Percentiles rank a stretch among this genome's conserved stretches.
Evolutionary conservation across 2,113 vertebrate genomes (phyloP).

Genomic region (Macroglossus sobrinus): DNA sequence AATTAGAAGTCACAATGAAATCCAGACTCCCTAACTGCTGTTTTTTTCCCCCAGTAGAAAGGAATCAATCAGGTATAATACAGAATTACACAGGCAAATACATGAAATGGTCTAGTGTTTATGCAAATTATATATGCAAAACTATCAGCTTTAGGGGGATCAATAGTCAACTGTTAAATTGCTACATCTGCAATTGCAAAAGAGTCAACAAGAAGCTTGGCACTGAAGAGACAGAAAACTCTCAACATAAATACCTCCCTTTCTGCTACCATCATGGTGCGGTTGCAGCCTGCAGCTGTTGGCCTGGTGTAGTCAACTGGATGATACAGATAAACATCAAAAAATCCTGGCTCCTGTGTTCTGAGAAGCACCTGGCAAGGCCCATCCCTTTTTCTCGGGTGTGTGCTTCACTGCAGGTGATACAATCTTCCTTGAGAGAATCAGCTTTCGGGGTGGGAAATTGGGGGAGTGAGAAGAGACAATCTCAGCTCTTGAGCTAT

Average conservation of each 20-base stretch:
- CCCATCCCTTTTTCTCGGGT: neutral
- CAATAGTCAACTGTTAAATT: slow-evolving; percentile 25
- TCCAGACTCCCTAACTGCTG: neutral
- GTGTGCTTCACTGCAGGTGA: neutral
- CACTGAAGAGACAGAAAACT: neutral
- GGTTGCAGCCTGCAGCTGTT: neutral
- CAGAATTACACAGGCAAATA: neutral
- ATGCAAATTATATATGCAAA: slow-evolving; percentile 45
- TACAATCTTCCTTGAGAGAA: neutral
- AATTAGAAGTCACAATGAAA: neutral
- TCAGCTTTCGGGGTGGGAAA: neutral
- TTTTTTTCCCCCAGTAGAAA: neutral
- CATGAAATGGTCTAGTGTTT: neutral
- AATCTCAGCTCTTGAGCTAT: slow-evolving; percentile 33
- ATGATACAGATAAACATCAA: neutral
- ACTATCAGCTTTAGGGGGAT: neutral
- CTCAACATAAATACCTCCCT: neutral
- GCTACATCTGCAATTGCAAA: neutral
- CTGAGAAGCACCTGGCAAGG: neutral
- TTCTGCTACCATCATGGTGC: neutral
- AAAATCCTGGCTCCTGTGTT: accelerated
- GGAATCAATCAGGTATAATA: neutral
- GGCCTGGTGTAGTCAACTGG: neutral
- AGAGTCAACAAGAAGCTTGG: neutral
- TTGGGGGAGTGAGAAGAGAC: neutral